Percentiles rank a stretch among this genome's conserved stretches.
These are phyloP conservation scores for Reticulitermes lucifugus DNA, from an alignment of 2,888 invertebrate genomes.

Conservation along the genomic window DNA sequence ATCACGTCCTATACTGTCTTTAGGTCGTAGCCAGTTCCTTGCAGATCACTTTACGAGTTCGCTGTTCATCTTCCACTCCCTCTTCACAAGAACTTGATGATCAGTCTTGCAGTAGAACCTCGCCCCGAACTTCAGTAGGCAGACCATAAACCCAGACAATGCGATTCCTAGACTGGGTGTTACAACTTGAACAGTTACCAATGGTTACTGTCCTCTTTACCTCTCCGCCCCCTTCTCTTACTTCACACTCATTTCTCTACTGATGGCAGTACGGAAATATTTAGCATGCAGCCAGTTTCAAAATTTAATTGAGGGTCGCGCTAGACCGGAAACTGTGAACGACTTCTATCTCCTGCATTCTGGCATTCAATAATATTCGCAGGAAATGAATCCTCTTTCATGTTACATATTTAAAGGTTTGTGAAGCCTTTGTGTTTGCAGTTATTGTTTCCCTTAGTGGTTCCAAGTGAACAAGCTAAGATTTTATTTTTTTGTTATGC, in stretches of 20 bases:
- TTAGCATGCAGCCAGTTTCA: background rate
- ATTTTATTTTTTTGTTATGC: too few relatives aligned
- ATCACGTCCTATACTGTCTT: too few relatives aligned
- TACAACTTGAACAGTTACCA: background rate
- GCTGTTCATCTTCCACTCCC: too few relatives aligned
- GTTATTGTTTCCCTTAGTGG: too few relatives aligned
- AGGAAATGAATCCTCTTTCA: too few relatives aligned
- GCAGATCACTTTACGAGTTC: too few relatives aligned
- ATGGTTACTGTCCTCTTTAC: background rate
- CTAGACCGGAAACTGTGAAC: background rate
- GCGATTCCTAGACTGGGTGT: background rate
- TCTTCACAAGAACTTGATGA: background rate
- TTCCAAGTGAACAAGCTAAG: too few relatives aligned
- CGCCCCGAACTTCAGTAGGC: background rate
- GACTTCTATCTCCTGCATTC: background rate
- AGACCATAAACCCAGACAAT: background rate
- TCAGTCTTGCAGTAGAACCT: background rate
- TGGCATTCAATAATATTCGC: background rate
- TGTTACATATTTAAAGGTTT: too few relatives aligned
- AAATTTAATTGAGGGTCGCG: background rate
- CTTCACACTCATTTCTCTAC: background rate
- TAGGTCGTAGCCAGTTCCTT: too few relatives aligned
- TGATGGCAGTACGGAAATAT: background rate
- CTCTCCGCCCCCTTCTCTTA: too few relatives aligned
- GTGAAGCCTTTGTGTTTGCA: too few relatives aligned